Evolutionary conservation across 2,888 invertebrate genomes (phyloP).

Genomic region (Lycocerus yunnanus): DNA sequence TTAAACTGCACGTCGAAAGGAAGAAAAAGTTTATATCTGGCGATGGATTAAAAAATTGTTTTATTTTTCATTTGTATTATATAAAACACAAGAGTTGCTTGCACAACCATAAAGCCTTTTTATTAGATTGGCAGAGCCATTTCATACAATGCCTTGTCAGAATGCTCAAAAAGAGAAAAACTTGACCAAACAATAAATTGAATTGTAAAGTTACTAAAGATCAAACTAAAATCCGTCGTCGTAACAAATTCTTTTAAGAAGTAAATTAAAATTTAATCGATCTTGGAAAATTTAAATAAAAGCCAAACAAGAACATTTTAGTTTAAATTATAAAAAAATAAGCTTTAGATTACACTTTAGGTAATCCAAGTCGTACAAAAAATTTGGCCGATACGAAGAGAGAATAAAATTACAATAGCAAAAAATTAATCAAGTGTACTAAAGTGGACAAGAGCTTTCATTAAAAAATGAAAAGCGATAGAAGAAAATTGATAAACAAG

Average conservation of each 20-base stretch:
- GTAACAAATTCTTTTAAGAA: not conserved
- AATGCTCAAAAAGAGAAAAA: not conserved
- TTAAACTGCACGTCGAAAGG: not conserved
- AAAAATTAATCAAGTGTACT: not conserved
- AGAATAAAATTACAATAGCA: conserved; percentile 2
- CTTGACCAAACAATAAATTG: not conserved
- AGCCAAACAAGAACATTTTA: not conserved
- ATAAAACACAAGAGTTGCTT: not conserved
- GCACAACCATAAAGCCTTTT: not conserved
- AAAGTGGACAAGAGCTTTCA: not conserved
- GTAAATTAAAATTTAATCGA: not conserved
- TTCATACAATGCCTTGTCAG: not conserved
- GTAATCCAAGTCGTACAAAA: not conserved
- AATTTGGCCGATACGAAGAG: not conserved
- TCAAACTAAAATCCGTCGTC: not conserved
- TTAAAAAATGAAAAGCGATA: not conserved
- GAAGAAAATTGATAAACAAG: not conserved
- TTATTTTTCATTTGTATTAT: not conserved
- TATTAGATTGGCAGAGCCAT: not conserved
- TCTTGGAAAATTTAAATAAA: not conserved
- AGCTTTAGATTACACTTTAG: not conserved
- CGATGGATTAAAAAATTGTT: not conserved
- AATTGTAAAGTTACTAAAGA: not conserved
- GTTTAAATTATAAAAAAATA: not conserved
- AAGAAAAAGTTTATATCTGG: too few relatives aligned